Evolutionary conservation across 2,113 vertebrate species (phyloP).

Genomic region (Axis porcinus): DNA sequence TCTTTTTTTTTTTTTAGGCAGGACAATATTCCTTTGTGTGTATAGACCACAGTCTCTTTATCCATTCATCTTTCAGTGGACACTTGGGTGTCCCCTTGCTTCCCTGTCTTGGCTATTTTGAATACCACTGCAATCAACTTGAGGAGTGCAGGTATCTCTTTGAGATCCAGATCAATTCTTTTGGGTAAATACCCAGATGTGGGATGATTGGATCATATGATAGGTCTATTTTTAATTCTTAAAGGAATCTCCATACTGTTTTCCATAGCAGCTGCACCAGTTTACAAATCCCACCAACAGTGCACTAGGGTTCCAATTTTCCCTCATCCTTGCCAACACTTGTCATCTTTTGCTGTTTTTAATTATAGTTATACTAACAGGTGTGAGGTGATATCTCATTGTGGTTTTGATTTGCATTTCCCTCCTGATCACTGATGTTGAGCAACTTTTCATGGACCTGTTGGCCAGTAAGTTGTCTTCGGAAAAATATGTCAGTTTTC

Average conservation of each 20-base stretch:
- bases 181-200: neutral
- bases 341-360: neutral
- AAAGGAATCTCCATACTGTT: neutral
- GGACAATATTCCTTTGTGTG: neutral
- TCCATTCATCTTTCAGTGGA: neutral
- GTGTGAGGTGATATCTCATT: neutral
- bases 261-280: neutral
- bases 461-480: neutral
- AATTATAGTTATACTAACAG: neutral
- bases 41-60: neutral
- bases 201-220: neutral
- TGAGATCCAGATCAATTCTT: neutral
- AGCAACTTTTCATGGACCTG: neutral
- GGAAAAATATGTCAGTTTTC: neutral
- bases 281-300: neutral
- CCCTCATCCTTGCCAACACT: neutral
- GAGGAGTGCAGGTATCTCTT: neutral
- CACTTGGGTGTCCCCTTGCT: neutral
- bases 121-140: neutral
- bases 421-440: neutral
- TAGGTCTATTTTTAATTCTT: neutral
- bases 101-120: neutral
- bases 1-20: neutral
- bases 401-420: neutral
- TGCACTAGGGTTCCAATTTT: neutral